These are phyloP conservation scores for Atractosteus spatula DNA, from an alignment of 2,113 vertebrate species.

Conservation along the genomic window DNA sequence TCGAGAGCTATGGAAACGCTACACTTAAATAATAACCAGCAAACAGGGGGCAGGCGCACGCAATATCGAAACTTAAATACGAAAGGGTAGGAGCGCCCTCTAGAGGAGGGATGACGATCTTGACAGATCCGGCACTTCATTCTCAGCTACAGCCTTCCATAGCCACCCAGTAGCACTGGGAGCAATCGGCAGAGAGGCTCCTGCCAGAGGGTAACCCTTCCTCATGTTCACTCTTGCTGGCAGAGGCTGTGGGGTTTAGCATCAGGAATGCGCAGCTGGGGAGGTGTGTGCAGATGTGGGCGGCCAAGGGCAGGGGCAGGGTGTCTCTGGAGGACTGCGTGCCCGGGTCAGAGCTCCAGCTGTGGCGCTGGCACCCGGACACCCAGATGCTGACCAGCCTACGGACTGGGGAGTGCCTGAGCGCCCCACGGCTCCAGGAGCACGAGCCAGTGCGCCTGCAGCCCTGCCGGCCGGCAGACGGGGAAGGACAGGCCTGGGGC, in stretches of 20 bases:
- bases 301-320: slow-evolving; percentile 14
- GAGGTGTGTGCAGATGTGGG: slow-evolving; percentile 59
- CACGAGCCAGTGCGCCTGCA: slow-evolving; percentile 57
- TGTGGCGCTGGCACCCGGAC: slow-evolving; percentile 60
- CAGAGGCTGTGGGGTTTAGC: slow-evolving; percentile 56
- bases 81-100: no score
- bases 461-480: slow-evolving; percentile 48
- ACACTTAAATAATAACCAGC: no score
- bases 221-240: slow-evolving; percentile 21
- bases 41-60: no score
- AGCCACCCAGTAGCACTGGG: no score
- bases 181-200: not conserved
- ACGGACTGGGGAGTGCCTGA: slow-evolving; percentile 64
- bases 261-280: slow-evolving; percentile 70
- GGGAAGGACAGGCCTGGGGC: slow-evolving; percentile 65
- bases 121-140: not conserved
- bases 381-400: slow-evolving; percentile 53
- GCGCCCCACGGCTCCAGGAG: slow-evolving; percentile 37
- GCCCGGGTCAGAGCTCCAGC: slow-evolving; percentile 49
- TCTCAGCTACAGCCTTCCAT: not conserved
- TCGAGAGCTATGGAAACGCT: no score
- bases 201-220: not conserved
- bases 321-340: slow-evolving; percentile 61
- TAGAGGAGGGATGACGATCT: no score
- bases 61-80: no score